These are phyloP conservation scores for Eudyptes chrysolophus DNA, from an alignment of 2,113 vertebrate species.

Conservation along the genomic window DNA sequence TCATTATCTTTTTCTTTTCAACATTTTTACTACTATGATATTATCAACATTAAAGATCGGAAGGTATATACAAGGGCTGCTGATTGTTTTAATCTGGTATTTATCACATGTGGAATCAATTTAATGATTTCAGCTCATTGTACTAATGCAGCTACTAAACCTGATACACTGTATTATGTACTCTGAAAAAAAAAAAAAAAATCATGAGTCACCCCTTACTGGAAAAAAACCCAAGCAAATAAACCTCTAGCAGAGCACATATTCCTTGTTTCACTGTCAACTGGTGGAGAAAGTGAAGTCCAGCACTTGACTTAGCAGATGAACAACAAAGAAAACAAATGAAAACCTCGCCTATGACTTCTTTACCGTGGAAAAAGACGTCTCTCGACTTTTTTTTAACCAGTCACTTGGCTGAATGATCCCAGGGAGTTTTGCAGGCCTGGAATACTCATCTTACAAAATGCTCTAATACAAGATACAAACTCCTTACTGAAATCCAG, in stretches of 20 bases:
- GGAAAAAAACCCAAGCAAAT: neutral
- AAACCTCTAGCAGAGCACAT: neutral
- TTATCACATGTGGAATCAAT: constrained; percentile 40
- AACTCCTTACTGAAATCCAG: neutral
- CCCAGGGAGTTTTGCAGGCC: neutral
- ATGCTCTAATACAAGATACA: neutral
- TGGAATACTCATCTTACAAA: neutral
- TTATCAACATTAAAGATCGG: neutral
- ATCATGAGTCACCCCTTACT: neutral
- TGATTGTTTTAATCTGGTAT: neutral
- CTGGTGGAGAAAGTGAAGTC: neutral
- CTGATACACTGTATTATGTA: neutral
- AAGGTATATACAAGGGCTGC: neutral
- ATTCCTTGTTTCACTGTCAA: neutral
- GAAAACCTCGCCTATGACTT: neutral
- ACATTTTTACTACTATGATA: neutral
- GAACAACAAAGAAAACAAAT: neutral
- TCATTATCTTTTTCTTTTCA: neutral
- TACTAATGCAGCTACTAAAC: constrained; percentile 37
- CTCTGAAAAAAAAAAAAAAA: neutral
- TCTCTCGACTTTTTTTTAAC: too few relatives aligned
- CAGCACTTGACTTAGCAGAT: neutral
- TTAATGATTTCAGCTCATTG: constrained; percentile 15
- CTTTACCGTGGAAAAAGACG: neutral
- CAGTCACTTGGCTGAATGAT: neutral